These are phyloP conservation scores for Drosophila mimica DNA, from an alignment of 2,888 invertebrate genomes.

Conservation along the genomic window DNA sequence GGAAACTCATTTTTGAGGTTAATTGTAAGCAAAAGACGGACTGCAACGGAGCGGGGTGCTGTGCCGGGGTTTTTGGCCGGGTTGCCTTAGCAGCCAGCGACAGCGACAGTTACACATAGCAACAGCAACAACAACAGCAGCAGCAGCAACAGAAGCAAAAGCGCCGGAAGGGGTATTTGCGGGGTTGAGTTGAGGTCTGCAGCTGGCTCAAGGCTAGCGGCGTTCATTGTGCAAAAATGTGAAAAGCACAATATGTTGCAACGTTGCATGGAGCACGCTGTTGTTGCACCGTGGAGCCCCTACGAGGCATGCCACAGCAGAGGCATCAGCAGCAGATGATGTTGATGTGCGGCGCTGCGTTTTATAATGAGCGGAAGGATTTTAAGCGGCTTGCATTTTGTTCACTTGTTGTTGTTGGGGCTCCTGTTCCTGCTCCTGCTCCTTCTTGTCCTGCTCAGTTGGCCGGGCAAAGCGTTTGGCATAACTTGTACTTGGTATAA, in stretches of 20 bases:
- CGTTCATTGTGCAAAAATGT: slow-evolving; percentile 70
- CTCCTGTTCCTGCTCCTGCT: slow-evolving; percentile 14
- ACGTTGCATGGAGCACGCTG: slow-evolving; percentile 35
- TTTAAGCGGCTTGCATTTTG: slow-evolving; percentile 56
- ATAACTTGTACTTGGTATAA: slow-evolving; percentile 42
- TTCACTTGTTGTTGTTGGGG: slow-evolving; percentile 16
- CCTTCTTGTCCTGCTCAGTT: slow-evolving; percentile 33
- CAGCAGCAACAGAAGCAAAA: not conserved
- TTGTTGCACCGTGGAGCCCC: slow-evolving; percentile 29
- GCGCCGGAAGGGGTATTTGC: not conserved
- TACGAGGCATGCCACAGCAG: slow-evolving; percentile 43
- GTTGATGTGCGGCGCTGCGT: slow-evolving; percentile 62
- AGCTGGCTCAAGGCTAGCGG: slow-evolving; percentile 64
- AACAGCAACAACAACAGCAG: not conserved
- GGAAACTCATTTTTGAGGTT: slow-evolving; percentile 79
- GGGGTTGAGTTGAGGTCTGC: not conserved
- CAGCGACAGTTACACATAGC: slow-evolving; percentile 19
- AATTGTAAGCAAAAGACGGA: slow-evolving; percentile 75
- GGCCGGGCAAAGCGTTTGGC: slow-evolving; percentile 27
- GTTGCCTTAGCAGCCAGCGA: slow-evolving; percentile 9
- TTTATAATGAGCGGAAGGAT: slow-evolving; percentile 73
- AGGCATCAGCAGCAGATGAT: slow-evolving; percentile 36
- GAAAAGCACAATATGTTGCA: slow-evolving; percentile 72
- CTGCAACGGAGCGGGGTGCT: not conserved
- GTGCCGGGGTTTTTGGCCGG: not conserved